These are phyloP conservation scores for Siniperca chuatsi DNA, from an alignment of 2,113 vertebrate genomes.

Conservation along the genomic window DNA sequence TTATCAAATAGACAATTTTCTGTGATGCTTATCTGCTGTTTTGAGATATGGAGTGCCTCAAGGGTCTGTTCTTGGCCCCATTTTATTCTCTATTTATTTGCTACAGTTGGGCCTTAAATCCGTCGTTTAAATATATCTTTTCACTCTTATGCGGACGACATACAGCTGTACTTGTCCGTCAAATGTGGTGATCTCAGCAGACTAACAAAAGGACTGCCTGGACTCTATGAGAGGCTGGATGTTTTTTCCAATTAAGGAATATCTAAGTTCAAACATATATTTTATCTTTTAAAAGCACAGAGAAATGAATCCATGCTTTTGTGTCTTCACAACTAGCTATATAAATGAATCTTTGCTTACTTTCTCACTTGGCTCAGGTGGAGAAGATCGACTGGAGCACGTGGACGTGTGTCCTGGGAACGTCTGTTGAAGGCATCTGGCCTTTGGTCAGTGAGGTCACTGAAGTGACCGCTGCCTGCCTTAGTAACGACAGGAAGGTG, in stretches of 20 bases:
- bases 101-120: not conserved
- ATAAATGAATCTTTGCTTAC: not conserved
- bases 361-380: slow-evolving; percentile 81
- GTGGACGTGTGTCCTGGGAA: slow-evolving; percentile 96
- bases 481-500: slow-evolving; percentile 91
- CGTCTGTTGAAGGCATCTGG: slow-evolving; percentile 95
- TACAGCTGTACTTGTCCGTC: not conserved
- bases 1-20: not conserved
- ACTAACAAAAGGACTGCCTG: not conserved
- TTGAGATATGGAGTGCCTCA: not conserved
- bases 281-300: no score
- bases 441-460: slow-evolving; percentile 95
- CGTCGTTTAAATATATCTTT: not conserved
- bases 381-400: slow-evolving; percentile 97
- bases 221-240: no score
- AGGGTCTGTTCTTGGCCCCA: not conserved
- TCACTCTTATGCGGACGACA: not conserved
- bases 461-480: slow-evolving; percentile 92
- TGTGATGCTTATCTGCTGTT: not conserved
- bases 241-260: no score
- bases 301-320: not conserved
- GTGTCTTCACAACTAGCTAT: not conserved
- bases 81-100: not conserved
- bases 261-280: no score
- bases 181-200: not conserved